Conservation (phyloP, 2,797 vertebrate species). For the Orientallactaga sibirica region DNA sequence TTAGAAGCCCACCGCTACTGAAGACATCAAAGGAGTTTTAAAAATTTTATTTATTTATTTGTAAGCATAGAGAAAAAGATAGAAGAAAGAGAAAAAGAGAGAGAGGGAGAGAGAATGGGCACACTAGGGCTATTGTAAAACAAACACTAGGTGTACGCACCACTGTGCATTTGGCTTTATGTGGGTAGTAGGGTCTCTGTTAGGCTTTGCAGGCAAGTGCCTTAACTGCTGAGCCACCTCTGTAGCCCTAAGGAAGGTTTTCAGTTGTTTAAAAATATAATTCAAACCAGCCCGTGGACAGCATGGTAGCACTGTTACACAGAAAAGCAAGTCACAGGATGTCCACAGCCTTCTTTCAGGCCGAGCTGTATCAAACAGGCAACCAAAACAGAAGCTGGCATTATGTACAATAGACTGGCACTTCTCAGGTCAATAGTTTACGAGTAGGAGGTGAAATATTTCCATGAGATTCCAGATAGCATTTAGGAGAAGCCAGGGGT, state of each 20-base stretch:
- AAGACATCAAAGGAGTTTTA: neutral
- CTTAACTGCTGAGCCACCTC: no score
- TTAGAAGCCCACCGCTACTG: neutral
- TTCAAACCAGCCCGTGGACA: neutral
- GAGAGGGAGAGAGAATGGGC: no score
- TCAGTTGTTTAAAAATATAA: slow-evolving; percentile 13
- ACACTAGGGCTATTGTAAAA: no score
- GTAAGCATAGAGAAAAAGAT: no score
- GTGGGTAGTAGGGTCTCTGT: no score
- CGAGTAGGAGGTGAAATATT: neutral
- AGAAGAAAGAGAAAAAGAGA: no score
- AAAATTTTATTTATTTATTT: no score
- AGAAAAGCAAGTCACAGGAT: neutral
- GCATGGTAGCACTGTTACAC: neutral
- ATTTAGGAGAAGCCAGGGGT: neutral
- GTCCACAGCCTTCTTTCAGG: neutral
- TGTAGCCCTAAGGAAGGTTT: neutral
- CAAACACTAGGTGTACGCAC: no score
- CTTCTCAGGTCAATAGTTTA: neutral
- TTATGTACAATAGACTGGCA: neutral
- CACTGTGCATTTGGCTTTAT: no score
- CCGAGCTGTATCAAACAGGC: neutral
- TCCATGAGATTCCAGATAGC: slow-evolving; percentile 9
- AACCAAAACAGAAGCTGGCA: neutral
- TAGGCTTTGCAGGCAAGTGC: no score